phyloP scores from a whole-genome alignment of 2,113 vertebrate genomes.

The Thunnus maccoyii region DNA sequence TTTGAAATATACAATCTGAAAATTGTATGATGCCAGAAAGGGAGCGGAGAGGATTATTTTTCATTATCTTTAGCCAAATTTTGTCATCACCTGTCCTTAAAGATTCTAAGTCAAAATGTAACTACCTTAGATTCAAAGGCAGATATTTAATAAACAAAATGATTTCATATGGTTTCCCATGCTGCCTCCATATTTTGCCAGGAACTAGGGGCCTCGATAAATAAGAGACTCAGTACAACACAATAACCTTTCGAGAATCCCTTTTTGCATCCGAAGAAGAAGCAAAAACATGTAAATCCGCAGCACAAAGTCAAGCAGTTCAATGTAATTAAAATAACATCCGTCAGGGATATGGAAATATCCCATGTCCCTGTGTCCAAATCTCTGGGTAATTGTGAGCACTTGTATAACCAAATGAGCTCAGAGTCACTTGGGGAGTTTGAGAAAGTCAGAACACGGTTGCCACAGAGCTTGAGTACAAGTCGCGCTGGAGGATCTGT shows the following conservation, averaged over 20 bases:
- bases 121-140: conserved; percentile 40
- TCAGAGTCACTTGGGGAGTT: conserved; percentile 76
- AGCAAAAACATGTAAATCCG: conserved; percentile 68
- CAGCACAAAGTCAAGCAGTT: conserved; percentile 70
- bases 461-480: conserved; percentile 55
- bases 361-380: conserved; percentile 72
- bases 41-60: conserved; percentile 17
- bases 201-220: conserved; percentile 33
- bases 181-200: conserved; percentile 16
- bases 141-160: conserved; percentile 11
- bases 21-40: conserved; percentile 35
- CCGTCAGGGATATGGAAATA: conserved; percentile 80
- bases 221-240: conserved; percentile 57
- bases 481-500: conserved; percentile 66
- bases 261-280: conserved; percentile 46
- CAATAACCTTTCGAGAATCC: conserved; percentile 56
- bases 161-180: conserved; percentile 21
- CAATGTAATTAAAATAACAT: conserved; percentile 80
- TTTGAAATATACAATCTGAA: conserved; percentile 38
- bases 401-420: conserved; percentile 83
- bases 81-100: conserved; percentile 28
- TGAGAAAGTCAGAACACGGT: conserved; percentile 73
- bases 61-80: conserved; percentile 31
- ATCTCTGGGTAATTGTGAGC: conserved; percentile 77
- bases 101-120: conserved; percentile 6